Conservation (phyloP, 1,140 invertebrate genomes). For the Apis florea region DNA sequence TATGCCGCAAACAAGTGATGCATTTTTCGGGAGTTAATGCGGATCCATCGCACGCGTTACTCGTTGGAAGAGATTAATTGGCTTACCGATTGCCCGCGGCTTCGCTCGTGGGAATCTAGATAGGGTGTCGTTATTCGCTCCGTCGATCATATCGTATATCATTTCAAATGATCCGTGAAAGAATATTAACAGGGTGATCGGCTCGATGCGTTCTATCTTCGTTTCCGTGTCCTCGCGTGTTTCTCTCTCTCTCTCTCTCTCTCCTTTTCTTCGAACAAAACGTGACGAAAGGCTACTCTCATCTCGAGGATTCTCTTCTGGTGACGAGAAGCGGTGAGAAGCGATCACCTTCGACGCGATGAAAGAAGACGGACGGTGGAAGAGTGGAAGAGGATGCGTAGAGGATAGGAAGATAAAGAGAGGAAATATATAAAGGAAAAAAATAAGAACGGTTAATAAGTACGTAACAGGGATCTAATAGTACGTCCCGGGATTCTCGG, state of each 20-base stretch:
- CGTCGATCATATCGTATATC: not conserved
- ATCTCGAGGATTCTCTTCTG: not conserved
- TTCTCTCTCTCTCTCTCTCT: too few relatives aligned
- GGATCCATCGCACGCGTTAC: slow-evolving; percentile 62
- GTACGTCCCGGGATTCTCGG: slow-evolving; percentile 26
- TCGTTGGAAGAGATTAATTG: slow-evolving; percentile 78
- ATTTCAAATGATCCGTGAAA: slow-evolving; percentile 30
- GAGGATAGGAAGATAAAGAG: not conserved
- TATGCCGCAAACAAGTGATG: slow-evolving; percentile 76
- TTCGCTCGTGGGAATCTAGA: slow-evolving; percentile 47
- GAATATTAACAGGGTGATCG: slow-evolving; percentile 1
- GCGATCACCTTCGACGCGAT: too few relatives aligned
- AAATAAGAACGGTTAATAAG: slow-evolving; percentile 37
- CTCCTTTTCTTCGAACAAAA: not conserved
- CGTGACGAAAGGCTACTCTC: not conserved
- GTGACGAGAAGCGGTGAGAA: too few relatives aligned
- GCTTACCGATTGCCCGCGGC: slow-evolving; percentile 55
- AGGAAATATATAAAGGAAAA: not conserved
- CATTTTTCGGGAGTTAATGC: slow-evolving; percentile 63
- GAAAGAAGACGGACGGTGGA: too few relatives aligned
- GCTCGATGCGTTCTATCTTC: too few relatives aligned
- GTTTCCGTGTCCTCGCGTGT: too few relatives aligned
- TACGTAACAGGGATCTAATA: slow-evolving; percentile 47
- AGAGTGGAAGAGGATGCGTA: too few relatives aligned
- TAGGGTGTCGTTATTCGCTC: not conserved